Evolutionary conservation across 2,113 vertebrate genomes (phyloP).

Genomic region (Datnioides undecimradiatus): DNA sequence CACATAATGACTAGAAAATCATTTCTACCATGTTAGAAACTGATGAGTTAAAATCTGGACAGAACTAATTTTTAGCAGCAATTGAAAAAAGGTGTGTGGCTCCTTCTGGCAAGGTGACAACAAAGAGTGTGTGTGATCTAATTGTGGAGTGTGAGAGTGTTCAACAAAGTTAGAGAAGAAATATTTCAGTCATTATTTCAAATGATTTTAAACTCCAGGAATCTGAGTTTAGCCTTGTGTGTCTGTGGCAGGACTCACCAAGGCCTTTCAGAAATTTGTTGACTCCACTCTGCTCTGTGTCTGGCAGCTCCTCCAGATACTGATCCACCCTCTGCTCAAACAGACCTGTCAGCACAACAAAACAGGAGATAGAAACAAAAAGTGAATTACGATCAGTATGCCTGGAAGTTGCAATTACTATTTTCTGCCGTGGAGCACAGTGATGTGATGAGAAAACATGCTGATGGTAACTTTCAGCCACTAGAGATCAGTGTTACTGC

Average conservation of each 20-base stretch:
- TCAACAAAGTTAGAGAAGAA: background rate
- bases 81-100: background rate
- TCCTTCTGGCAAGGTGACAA: constrained; percentile 3
- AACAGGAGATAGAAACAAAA: constrained; percentile 1
- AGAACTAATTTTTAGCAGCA: too few species aligned
- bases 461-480: constrained; percentile 48
- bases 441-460: constrained; percentile 10
- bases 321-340: constrained; percentile 98
- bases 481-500: constrained; percentile 71
- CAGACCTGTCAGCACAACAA: constrained; percentile 85
- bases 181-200: background rate
- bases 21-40: background rate
- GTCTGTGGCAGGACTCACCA: constrained; percentile 85
- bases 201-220: background rate
- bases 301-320: constrained; percentile 97
- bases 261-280: constrained; percentile 98
- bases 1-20: background rate
- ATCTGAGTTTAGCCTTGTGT: background rate
- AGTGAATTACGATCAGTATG: constrained; percentile 7
- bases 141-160: background rate
- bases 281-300: constrained; percentile 97
- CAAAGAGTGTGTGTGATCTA: background rate
- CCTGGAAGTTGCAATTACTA: constrained; percentile 7
- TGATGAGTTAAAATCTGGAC: too few species aligned
- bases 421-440: constrained; percentile 10